phyloP scores from a whole-genome alignment of 2,888 invertebrate species.

The Ypsolopha scabrella region DNA sequence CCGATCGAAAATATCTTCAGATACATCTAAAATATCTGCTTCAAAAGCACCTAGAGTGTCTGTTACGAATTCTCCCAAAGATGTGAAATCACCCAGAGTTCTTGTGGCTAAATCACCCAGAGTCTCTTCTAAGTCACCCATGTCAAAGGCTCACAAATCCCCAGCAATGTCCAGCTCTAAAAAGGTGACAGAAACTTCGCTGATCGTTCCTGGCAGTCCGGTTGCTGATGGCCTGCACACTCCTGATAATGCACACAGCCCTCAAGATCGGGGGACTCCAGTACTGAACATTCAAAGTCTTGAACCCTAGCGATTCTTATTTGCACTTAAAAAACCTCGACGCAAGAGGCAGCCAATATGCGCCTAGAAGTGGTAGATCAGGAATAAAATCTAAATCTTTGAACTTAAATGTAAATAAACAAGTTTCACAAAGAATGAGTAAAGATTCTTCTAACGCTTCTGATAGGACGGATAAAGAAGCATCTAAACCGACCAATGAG shows the following conservation, averaged over 20 bases:
- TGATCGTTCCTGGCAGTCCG: not conserved
- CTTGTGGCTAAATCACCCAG: not conserved
- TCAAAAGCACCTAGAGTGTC: not conserved
- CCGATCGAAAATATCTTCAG: too few species aligned
- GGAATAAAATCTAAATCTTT: slow-evolving; percentile 25
- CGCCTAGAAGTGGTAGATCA: slow-evolving; percentile 12
- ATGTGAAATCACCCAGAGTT: not conserved
- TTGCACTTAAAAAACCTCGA: slow-evolving; percentile 12
- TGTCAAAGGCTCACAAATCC: not conserved
- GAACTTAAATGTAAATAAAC: slow-evolving; percentile 15
- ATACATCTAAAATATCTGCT: not conserved
- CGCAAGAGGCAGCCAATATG: slow-evolving; percentile 10
- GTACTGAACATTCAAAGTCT: slow-evolving; percentile 44
- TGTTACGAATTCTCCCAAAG: not conserved
- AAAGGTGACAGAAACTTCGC: not conserved
- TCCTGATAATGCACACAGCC: slow-evolving; percentile 35
- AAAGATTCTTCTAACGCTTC: slow-evolving; percentile 20
- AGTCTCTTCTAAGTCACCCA: not conserved
- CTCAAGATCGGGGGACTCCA: slow-evolving; percentile 39
- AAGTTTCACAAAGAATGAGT: slow-evolving; percentile 18
- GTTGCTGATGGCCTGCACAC: slow-evolving; percentile 26
- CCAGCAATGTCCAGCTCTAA: not conserved
- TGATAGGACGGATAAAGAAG: slow-evolving; percentile 17
- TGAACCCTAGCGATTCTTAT: slow-evolving; percentile 33
- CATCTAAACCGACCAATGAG: slow-evolving; percentile 15